Base-by-base conservation (phyloP, 2,113 vertebrate species). In the Amblyopsis rosae region DNA sequence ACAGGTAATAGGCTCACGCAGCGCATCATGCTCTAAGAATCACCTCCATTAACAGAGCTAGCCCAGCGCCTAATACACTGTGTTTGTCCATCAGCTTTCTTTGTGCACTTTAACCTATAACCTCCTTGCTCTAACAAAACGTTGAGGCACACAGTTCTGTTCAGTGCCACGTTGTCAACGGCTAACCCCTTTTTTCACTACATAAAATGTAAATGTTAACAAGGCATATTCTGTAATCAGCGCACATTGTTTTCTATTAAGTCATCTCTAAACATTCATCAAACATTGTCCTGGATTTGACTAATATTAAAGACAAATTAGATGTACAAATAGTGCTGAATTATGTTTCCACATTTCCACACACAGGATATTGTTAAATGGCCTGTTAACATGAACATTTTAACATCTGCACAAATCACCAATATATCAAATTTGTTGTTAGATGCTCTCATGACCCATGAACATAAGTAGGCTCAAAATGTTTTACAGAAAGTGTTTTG, bases 121-220 rank as follows among this genome's bases (percentile, higher is more conserved):
- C 35, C 4, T 41, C 35, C 35, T 41, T 41, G 35, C 35, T 41
- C 7, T 41, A 41, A 65, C 15, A 12, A 76, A 73, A 56, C 17
- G 62, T 51, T 15, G 63, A 59, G 69, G 47, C 12, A 0, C 15
- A 53, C 15, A 7, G 1, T 32, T 64, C 73, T 66, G 33, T 80
- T 74, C 11, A 62, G 5, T 61, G 19, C n/a, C 60, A 55, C 51
- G n/a, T n/a, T 54, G 51, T 54, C n/a, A 54, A 63, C 41, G 17
- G 54, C n/a, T 7, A 7, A 13, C 48, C 35, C 9, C 46, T 3
- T 32, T 26, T 16, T 11, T 54, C 26, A 11, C 6, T 12, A 45
- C 66, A 70, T 49, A 60, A 51, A 53, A 58, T 3, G 46, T 58
- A 67, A 57, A 67, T 63, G 10, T 77, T 82, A 77, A 50, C 13